Conservation (phyloP, 2,888 invertebrate species). For the Antheraea yamamai region DNA sequence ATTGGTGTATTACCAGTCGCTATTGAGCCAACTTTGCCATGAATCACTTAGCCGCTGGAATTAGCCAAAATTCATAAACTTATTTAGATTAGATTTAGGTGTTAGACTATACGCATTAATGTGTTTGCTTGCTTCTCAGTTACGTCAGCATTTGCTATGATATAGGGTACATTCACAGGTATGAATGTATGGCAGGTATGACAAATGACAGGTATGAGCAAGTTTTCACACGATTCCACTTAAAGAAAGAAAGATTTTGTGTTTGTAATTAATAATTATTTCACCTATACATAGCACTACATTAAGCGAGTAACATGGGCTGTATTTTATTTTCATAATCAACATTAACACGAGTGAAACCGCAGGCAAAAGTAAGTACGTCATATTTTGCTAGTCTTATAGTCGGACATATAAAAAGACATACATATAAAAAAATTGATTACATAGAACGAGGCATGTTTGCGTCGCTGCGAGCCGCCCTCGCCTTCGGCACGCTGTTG, state of each 20-base stretch:
- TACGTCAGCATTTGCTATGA: neutral
- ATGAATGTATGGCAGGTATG: too few relatives aligned
- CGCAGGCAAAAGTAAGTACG: neutral
- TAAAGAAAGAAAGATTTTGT: too few relatives aligned
- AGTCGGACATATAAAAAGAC: too few relatives aligned
- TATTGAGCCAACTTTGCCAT: neutral
- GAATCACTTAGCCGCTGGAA: neutral
- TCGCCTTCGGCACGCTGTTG: slow-evolving; percentile 26
- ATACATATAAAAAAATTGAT: neutral
- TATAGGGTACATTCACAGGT: neutral
- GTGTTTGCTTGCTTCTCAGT: neutral
- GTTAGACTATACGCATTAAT: neutral
- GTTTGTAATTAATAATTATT: too few relatives aligned
- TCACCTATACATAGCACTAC: too few relatives aligned
- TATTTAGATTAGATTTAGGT: too few relatives aligned
- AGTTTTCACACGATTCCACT: too few relatives aligned
- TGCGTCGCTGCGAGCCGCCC: neutral
- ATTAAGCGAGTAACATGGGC: too few relatives aligned
- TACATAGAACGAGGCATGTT: slow-evolving; percentile 1
- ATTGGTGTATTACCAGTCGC: neutral
- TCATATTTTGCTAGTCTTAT: neutral
- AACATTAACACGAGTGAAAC: too few relatives aligned
- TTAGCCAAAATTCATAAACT: neutral
- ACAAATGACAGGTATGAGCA: too few relatives aligned
- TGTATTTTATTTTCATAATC: too few relatives aligned